phyloP scores from a whole-genome alignment of 2,888 invertebrate species.

The Cremastinae sp. region DNA sequence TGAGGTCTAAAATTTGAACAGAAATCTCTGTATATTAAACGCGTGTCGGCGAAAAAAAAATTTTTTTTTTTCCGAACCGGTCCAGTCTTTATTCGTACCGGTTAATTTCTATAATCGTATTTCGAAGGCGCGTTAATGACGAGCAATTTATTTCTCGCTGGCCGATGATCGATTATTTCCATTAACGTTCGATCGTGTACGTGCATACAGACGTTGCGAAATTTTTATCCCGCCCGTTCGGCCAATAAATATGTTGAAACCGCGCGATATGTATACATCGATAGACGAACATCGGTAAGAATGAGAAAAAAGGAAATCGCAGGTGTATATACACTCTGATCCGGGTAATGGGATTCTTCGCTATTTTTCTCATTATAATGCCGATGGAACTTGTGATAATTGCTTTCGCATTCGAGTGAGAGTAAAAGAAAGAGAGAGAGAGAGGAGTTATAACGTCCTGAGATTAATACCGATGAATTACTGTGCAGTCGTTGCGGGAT shows the following conservation, averaged over 20 bases:
- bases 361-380: constrained; percentile 53
- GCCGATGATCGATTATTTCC: constrained; percentile 35
- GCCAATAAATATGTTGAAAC: constrained; percentile 3
- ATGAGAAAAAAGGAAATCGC: not conserved
- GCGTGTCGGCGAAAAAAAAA: too few relatives aligned
- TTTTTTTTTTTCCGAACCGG: too few relatives aligned
- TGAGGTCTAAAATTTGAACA: too few relatives aligned
- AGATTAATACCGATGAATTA: constrained; percentile 67
- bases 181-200: constrained; percentile 21
- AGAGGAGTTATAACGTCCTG: constrained; percentile 47
- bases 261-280: not conserved
- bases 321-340: constrained; percentile 2
- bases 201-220: not conserved
- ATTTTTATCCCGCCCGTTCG: constrained; percentile 9
- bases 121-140: not conserved
- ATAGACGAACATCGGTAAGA: not conserved
- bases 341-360: constrained; percentile 42
- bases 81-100: too few relatives aligned
- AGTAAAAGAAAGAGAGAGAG: constrained; percentile 3
- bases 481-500: constrained; percentile 51
- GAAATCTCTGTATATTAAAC: too few relatives aligned
- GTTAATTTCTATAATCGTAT: not conserved
- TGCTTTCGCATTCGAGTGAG: constrained; percentile 50
- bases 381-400: constrained; percentile 58
- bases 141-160: not conserved